These are phyloP conservation scores for Meloidogyne floridensis DNA, from an alignment of 1,140 invertebrate species.

Conservation along the genomic window DNA sequence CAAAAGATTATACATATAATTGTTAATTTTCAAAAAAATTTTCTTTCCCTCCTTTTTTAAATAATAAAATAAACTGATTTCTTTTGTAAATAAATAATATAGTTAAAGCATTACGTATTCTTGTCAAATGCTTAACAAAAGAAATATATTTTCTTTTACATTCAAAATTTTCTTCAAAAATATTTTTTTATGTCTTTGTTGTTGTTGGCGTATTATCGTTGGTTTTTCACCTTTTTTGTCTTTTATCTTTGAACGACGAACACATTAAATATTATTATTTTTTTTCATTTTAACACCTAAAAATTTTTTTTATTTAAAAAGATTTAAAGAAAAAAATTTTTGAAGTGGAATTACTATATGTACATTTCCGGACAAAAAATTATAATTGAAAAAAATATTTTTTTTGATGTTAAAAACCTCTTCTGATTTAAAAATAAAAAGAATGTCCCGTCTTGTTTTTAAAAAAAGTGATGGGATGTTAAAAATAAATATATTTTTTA, in stretches of 20 bases:
- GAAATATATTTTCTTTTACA: background rate
- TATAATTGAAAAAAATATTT: no score
- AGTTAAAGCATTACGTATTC: background rate
- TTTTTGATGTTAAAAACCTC: no score
- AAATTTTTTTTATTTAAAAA: no score
- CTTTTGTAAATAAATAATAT: background rate
- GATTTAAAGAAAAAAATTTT: no score
- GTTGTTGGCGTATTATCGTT: background rate
- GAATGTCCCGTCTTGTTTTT: no score
- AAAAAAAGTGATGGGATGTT: no score
- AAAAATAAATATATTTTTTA: no score
- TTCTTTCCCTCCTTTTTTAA: background rate
- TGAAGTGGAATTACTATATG: no score
- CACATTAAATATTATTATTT: background rate
- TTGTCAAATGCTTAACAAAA: background rate
- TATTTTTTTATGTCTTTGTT: background rate
- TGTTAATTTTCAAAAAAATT: background rate
- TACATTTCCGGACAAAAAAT: no score
- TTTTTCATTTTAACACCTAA: background rate
- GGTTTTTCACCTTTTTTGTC: background rate
- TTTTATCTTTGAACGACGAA: slow-evolving; percentile 9
- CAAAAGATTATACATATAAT: background rate
- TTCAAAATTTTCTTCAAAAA: slow-evolving; percentile 1
- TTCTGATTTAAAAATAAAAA: no score
- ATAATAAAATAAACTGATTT: background rate